Evolutionary conservation across 2,888 invertebrate genomes (phyloP), one percentile per base, ranked within the genome.

Genomic region (Macrophya alboannulata): DNA sequence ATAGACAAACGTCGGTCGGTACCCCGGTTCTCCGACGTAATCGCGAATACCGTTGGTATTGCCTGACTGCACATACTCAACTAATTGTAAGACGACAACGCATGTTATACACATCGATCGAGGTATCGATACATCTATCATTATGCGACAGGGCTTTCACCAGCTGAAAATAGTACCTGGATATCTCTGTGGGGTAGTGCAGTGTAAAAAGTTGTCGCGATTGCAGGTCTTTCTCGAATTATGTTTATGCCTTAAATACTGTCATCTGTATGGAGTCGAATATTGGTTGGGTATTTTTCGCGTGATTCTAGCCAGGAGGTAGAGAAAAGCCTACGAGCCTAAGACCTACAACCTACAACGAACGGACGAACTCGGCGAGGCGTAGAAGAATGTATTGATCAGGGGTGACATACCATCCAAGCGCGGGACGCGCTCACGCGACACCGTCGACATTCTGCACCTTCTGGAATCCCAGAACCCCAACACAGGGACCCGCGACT

Each of bases 351-450:
- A 55, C 55, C 77, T 55, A 55, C 31, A 83, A 62, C 83, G 65
- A 43, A 68, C 90, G 90, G 88, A 90, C 89, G 89, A 91, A 91
- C 90, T 91, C 90, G 89, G 87, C 90, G 91, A 92, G 90, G 89
- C 91, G 91, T 90, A 91, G 90, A 92, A 92, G 92, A 92, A 92
- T 92, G 91, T 92, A 92, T 92, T 92, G 92, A 92, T 92, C 91
- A 91, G 90, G 88, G 83, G 89, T 91, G 91, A 92, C 91, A 91
- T 92, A 89, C 90, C 90, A 91, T 91, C 89, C 90, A 90, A 89
- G 90, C 89, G 90, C 90, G 89, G 90, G 90, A 89, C 89, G 89
- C 89, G 90, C 90, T 90, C 89, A 90, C 90, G 87, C 87, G 90
- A 90, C 90, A 91, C 91, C 91, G 91, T 89, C 90, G 90, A 90